A percentile compares a stretch with the other conserved stretches of the same genome.
These are phyloP conservation scores for Physella acuta DNA, from an alignment of 1,140 invertebrate species.

Conservation along the genomic window DNA sequence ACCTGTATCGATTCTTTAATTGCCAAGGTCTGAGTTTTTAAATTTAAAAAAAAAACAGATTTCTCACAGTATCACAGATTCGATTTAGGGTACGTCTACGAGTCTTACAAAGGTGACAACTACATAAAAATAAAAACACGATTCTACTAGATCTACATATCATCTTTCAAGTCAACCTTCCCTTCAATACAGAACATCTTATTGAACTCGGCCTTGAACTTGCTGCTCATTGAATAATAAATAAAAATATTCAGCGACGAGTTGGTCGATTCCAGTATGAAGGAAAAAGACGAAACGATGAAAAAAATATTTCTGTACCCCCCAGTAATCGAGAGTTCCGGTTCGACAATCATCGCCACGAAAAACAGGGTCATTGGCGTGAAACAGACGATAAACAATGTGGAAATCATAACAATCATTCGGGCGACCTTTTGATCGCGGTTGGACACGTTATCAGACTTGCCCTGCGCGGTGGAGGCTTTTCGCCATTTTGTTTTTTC, in stretches of 20 bases:
- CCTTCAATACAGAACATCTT: background rate
- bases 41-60: too few relatives aligned
- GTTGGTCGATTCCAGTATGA: background rate
- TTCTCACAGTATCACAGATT: too few relatives aligned
- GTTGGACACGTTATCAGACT: background rate
- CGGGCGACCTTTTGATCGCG: constrained; percentile 5
- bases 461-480: background rate
- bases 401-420: constrained; percentile 7
- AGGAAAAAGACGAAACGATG: background rate
- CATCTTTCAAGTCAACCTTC: background rate
- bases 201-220: background rate
- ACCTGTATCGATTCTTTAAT: too few relatives aligned
- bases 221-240: constrained; percentile 4
- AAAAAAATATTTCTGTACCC: background rate
- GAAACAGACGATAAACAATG: constrained; percentile 7
- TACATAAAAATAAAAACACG: too few relatives aligned
- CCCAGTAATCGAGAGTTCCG: background rate
- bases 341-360: background rate
- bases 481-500: constrained; percentile 13
- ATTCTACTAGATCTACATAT: background rate
- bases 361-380: background rate
- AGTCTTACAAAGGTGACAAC: too few relatives aligned
- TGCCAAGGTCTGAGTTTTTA: too few relatives aligned
- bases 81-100: too few relatives aligned
- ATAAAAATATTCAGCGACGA: constrained; percentile 12